Evolutionary conservation across 2,888 invertebrate genomes (phyloP).

Genomic region (Acrocyrtus sp.): DNA sequence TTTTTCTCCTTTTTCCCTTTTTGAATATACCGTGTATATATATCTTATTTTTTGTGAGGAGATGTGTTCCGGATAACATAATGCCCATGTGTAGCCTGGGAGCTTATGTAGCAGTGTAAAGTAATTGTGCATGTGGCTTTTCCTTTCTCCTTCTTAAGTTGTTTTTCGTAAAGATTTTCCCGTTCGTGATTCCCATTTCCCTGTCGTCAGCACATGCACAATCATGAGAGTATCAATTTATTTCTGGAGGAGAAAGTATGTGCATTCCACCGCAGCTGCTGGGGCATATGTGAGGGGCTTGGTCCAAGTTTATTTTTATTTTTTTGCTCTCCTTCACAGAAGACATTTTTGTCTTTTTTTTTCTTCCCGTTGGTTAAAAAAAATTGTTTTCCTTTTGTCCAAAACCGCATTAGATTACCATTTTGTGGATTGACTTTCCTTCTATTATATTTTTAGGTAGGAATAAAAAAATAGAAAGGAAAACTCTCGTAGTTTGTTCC

Average conservation of each 20-base stretch:
- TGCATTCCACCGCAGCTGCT: background rate
- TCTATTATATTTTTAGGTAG: conserved; percentile 2
- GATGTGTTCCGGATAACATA: too few relatives aligned
- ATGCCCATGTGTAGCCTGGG: too few relatives aligned
- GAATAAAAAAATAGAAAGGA: too few relatives aligned
- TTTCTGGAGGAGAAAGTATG: too few relatives aligned
- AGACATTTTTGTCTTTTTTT: conserved; percentile 11
- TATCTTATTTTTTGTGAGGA: too few relatives aligned
- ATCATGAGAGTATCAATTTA: conserved; percentile 9
- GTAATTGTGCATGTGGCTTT: conserved; percentile 32
- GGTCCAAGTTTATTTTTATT: conserved; percentile 9
- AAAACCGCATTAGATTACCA: conserved; percentile 7
- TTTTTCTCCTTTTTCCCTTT: background rate
- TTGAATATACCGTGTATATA: background rate
- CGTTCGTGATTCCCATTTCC: conserved; percentile 28
- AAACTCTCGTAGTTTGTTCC: too few relatives aligned
- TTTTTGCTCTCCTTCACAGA: too few relatives aligned
- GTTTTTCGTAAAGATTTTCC: conserved; percentile 28
- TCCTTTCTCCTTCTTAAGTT: conserved; percentile 6
- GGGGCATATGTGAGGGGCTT: conserved; percentile 21
- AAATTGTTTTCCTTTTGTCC: background rate
- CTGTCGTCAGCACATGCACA: conserved; percentile 41
- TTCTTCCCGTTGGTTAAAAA: background rate
- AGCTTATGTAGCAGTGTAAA: conserved; percentile 15
- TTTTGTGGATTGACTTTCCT: conserved; percentile 17